Conservation (phyloP, 2,113 vertebrate genomes). For the Proteles cristata region DNA sequence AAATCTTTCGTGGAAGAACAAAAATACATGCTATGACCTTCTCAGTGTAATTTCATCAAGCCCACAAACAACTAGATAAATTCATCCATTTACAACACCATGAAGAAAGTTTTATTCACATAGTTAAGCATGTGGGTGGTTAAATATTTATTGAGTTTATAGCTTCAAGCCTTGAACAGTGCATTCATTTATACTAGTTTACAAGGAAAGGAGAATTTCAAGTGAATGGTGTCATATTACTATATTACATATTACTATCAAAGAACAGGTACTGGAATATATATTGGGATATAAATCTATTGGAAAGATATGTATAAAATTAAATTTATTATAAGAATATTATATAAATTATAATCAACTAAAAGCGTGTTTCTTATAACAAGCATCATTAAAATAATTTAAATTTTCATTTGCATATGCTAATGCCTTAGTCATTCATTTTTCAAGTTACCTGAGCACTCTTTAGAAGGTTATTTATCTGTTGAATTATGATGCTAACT, state of each 20-base stretch:
- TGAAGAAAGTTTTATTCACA: neutral
- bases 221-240: neutral
- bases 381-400: neutral
- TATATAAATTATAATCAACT: neutral
- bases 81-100: neutral
- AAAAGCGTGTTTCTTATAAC: neutral
- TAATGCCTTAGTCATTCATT: neutral
- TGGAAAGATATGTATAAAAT: neutral
- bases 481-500: neutral
- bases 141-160: neutral
- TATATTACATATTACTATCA: neutral
- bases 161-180: neutral
- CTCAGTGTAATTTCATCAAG: neutral
- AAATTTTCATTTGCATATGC: neutral
- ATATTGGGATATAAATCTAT: neutral
- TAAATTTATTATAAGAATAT: neutral
- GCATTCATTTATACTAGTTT: neutral
- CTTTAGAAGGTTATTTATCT: neutral
- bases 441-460: neutral
- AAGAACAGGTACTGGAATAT: neutral
- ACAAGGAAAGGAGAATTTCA: conserved; percentile 8
- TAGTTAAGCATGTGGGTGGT: neutral
- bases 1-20: neutral
- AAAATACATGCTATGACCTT: neutral
- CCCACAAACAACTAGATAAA: neutral